Evolutionary conservation across 1,140 invertebrate species (phyloP), one percentile per base, ranked within the genome.

Genomic region (Papilio xuthus): DNA sequence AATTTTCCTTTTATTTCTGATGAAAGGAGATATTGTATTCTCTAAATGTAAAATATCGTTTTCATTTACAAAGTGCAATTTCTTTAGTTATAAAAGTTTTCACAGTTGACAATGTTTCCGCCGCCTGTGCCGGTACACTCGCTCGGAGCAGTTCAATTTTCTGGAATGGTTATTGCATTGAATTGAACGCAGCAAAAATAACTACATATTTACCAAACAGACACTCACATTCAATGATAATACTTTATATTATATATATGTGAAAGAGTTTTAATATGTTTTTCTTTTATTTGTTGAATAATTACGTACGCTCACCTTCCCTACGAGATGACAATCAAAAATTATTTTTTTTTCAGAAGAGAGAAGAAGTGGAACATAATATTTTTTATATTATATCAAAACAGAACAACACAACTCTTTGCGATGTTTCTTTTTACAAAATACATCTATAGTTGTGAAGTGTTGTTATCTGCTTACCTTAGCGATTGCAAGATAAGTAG

Each of bases 161-260:
- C 60, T 32, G 12, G 12, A 67, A 67, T 67, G 60, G 60, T 67
- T 67, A 67, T 67, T 28, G 60, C 60, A 67, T 67, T 8, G 26
- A 28, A 67, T 67, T 67, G 23, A 67, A 67, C 26, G 60, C 60
- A 67, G n/a, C 60, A 67, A 67, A 67, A 67, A 67, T 60, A 60
- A 60, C 56, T 60, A 37, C 32, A 37, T 37, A 26, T 60, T 26
- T 23, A 67, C 13, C 10, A 67, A 26, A 28, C 15, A 67, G 13
- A 67, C 60, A 67, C 60, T 67, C 18, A 28, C 26, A 28, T 32
- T 12, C 12, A 15, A 67, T 28, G 12, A 28, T 67, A 4, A 50
- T 18, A 7, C 32, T 37, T 37, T 7, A 37, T 37, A n/a, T 37
- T 37, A 37, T 37, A 37, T 7, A n/a, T n/a, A n/a, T n/a, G n/a